Evolutionary conservation across 2,113 vertebrate genomes (phyloP), one percentile per base, ranked within the genome.

Genomic region (Brachyhypopomus gauderio): DNA sequence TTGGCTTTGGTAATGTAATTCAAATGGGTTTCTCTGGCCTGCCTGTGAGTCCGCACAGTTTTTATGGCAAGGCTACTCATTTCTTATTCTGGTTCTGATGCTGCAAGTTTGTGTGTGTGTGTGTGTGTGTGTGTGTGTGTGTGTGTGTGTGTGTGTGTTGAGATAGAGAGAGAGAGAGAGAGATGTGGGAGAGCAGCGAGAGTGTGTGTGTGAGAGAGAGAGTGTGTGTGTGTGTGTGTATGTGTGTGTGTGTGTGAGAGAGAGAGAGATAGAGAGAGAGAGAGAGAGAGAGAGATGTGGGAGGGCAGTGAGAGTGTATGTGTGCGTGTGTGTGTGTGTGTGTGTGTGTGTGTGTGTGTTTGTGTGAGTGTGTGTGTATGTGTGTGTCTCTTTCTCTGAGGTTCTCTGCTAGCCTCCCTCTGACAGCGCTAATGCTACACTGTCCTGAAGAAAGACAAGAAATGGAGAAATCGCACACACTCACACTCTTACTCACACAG

Each of bases 31-130:
- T 80, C 34, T 55, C 58, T 72, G 56, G 45, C 69, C 70, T 80
- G 58, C 41, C 70, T 52, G 70, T 72, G 69, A 72, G 56, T 52
- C 69, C 67, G 30, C 36, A 62, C 67, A 4, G 78, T 23, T 30
- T 70, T 80, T 63, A 72, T 48, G 38, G 70, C 58, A 63, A 63
- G 67, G n/a, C 69, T 71, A 22, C 52, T 79, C 67, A 34, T 82
- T 62, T 82, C 25, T 38, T 77, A 71, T 76, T 70, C 74, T 69
- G 14, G 60, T 71, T 55, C 23, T 55, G 62, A 59, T 82, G 48
- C 14, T 36, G 59, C n/a, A 22, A 58, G 62, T 14, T 25, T 23
- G 25, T 16, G 20, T n/a, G 58, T 23, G 60, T 38, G 30, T 48
- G 78, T 45, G 55, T 36, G 30, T 9, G 30, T 38, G 30, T 36